Conservation (phyloP, 2,797 vertebrate species). For the Microctenopoma steveboyesi region DNA sequence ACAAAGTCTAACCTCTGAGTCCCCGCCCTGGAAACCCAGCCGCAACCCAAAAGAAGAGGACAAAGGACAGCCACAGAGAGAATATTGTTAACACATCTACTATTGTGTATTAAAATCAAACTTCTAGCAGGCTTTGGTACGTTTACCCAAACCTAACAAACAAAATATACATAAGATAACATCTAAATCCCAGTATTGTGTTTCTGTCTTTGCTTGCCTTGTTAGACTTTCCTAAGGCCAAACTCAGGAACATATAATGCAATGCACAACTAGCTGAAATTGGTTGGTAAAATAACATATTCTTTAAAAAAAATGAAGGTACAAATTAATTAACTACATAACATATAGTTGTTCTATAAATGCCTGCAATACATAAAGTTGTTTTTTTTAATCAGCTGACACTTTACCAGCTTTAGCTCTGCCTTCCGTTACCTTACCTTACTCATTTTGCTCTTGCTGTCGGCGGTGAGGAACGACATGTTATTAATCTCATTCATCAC, state of each 20-base stretch:
- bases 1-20: conserved; percentile 93
- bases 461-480: conserved; percentile 97
- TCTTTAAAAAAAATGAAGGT: not conserved
- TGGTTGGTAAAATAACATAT: not conserved
- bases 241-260: not conserved
- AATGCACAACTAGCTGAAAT: conserved; percentile 20
- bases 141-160: conserved; percentile 28
- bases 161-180: not conserved
- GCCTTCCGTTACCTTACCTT: conserved; percentile 83
- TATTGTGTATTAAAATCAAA: conserved; percentile 40
- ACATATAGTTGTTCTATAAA: conserved; percentile 10
- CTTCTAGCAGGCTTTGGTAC: conserved; percentile 22
- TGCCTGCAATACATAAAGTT: not conserved
- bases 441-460: conserved; percentile 98
- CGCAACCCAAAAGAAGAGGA: conserved; percentile 86
- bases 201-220: conserved; percentile 22
- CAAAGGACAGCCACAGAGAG: conserved; percentile 83
- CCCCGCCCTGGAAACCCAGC: conserved; percentile 88
- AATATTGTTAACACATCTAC: conserved; percentile 81
- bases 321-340: conserved; percentile 7
- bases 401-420: not conserved
- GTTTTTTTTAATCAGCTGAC: not conserved
- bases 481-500: conserved; percentile 98
- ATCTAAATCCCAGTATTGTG: conserved; percentile 7
- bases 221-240: not conserved